Evolutionary conservation across 2,113 vertebrate genomes (phyloP).

Genomic region (Nerophis lumbriciformis): DNA sequence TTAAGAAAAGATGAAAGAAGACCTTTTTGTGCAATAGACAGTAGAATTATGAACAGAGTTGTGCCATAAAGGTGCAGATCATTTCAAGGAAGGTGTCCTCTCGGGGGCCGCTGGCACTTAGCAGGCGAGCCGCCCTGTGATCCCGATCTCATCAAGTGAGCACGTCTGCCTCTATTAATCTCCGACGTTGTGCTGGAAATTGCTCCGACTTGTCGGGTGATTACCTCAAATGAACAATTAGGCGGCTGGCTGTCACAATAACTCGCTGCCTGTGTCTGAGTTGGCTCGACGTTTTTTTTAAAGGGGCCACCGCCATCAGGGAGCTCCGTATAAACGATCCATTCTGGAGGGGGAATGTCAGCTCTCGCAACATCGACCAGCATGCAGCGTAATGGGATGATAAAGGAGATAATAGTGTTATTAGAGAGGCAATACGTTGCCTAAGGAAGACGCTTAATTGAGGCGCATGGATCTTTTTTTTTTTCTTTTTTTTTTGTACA

Average conservation of each 20-base stretch:
- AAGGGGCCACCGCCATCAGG: conserved; percentile 46
- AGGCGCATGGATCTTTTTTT: neutral
- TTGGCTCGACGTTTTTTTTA: conserved; percentile 51
- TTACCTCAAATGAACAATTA: conserved; percentile 74
- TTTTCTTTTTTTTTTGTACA: too few relatives aligned
- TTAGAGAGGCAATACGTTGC: conserved; percentile 22
- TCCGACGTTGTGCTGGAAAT: conserved; percentile 61
- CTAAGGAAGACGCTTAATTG: conserved; percentile 22
- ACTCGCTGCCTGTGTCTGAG: conserved; percentile 46
- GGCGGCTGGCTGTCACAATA: conserved; percentile 67
- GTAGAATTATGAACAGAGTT: conserved; percentile 15
- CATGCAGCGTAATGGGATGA: conserved; percentile 34
- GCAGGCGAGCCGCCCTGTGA: conserved; percentile 31
- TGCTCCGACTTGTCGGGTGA: conserved; percentile 66
- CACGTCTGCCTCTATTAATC: conserved; percentile 63
- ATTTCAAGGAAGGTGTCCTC: conserved; percentile 33
- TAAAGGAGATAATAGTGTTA: conserved; percentile 34
- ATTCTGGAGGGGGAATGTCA: conserved; percentile 57
- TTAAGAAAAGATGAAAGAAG: conserved; percentile 2
- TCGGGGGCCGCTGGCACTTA: conserved; percentile 30
- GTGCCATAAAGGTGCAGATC: conserved; percentile 26
- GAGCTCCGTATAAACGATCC: conserved; percentile 63
- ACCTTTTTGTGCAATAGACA: neutral
- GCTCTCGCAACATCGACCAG: conserved; percentile 37
- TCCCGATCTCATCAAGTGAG: conserved; percentile 58